A percentile compares a stretch with the other conserved stretches of the same genome.
Evolutionary conservation across 2,113 vertebrate genomes (phyloP).

Genomic region (Strix aluco): DNA sequence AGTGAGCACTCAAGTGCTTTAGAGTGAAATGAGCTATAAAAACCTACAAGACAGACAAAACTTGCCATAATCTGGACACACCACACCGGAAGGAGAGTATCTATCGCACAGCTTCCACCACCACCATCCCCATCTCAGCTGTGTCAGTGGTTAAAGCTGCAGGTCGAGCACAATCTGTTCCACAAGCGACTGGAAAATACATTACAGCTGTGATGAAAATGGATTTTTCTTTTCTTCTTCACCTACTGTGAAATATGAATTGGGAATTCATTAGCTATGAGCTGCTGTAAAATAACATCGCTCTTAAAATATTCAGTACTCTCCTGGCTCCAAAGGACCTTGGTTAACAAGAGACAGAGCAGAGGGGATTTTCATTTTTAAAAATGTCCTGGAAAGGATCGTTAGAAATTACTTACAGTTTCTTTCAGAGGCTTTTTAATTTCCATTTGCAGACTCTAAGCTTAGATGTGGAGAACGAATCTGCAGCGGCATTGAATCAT

Average conservation of each 20-base stretch:
- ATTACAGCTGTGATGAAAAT: constrained; percentile 10
- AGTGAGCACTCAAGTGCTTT: neutral
- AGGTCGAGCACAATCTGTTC: constrained; percentile 14
- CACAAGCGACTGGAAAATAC: neutral
- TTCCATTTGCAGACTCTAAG: neutral
- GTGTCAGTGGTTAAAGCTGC: neutral
- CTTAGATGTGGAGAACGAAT: neutral
- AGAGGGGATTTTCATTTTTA: neutral
- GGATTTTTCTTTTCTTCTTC: constrained; percentile 40
- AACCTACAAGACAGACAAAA: neutral
- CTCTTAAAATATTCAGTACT: constrained; percentile 40
- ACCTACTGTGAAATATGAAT: constrained; percentile 22
- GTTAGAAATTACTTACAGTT: neutral
- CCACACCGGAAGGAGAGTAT: neutral
- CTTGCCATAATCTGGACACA: neutral
- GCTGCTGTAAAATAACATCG: neutral
- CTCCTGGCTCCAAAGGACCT: neutral
- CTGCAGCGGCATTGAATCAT: neutral
- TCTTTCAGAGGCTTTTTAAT: neutral
- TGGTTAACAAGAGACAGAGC: constrained; percentile 29
- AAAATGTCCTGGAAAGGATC: neutral
- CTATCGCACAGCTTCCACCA: neutral
- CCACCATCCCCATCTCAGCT: neutral
- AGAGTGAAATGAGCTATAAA: neutral
- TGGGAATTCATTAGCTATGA: constrained; percentile 36